Evolutionary conservation across 2,888 invertebrate species (phyloP).

Genomic region (Ochropleura plecta): DNA sequence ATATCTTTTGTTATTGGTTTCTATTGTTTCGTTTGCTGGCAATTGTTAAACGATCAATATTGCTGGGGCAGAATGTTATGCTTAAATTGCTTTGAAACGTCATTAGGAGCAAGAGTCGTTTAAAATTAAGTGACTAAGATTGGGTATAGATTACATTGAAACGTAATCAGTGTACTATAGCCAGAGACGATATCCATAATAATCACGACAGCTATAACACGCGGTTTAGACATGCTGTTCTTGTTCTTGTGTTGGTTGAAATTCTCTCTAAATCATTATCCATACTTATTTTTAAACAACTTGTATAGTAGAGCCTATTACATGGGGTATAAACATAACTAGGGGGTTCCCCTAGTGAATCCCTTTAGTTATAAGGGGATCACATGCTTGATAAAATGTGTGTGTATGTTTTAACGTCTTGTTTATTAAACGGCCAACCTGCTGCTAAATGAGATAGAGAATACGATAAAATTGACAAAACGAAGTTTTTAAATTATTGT

Average conservation of each 20-base stretch:
- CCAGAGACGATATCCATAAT: background rate
- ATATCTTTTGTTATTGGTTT: conserved; percentile 19
- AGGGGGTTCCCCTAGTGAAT: no score
- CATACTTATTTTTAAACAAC: background rate
- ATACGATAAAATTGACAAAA: background rate
- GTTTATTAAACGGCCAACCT: background rate
- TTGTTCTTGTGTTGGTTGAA: background rate
- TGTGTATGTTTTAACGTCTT: background rate
- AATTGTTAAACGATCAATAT: conserved; percentile 35
- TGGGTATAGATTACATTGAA: background rate
- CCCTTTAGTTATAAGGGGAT: no score
- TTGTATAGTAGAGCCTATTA: background rate
- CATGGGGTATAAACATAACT: background rate
- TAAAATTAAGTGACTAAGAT: background rate
- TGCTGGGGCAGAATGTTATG: background rate
- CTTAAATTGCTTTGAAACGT: background rate
- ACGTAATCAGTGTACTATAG: background rate
- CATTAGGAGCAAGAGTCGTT: background rate
- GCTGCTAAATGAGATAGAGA: background rate
- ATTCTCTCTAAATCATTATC: background rate
- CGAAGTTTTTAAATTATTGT: background rate
- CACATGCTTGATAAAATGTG: background rate
- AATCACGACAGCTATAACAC: background rate
- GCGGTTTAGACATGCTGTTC: background rate
- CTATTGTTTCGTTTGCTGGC: conserved; percentile 16